Percentiles rank a stretch among this genome's conserved stretches.
Evolutionary conservation across 37 sponge, comb jelly and placozoan species (phyloP).

Genomic region (Cladorhizidae sp.): DNA sequence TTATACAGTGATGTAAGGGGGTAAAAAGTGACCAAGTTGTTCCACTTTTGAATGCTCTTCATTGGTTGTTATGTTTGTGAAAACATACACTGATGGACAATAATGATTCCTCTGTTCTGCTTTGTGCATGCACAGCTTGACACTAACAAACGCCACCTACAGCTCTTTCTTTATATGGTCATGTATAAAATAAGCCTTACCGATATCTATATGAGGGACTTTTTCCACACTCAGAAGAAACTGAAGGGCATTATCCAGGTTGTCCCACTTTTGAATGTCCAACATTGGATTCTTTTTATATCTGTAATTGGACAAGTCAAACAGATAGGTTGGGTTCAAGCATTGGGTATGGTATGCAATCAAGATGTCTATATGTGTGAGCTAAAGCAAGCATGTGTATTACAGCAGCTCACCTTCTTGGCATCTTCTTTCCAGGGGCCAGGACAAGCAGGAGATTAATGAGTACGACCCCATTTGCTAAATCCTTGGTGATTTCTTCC

Average conservation of each 20-base stretch:
- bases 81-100: too few relatives aligned
- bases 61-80: too few relatives aligned
- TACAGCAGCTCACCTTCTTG: slow-evolving; percentile 32
- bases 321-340: not conserved
- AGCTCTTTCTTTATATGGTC: too few relatives aligned
- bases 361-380: too few relatives aligned
- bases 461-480: slow-evolving; percentile 81
- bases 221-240: slow-evolving; percentile 80
- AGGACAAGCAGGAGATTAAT: slow-evolving; percentile 77
- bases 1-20: too few relatives aligned
- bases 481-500: slow-evolving; percentile 65
- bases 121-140: too few relatives aligned
- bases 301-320: slow-evolving; percentile 27
- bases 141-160: too few relatives aligned
- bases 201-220: slow-evolving; percentile 82
- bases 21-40: too few relatives aligned
- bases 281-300: slow-evolving; percentile 68
- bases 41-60: too few relatives aligned
- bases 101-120: too few relatives aligned
- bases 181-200: slow-evolving; percentile 39
- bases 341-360: not conserved
- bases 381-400: too few relatives aligned
- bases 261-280: slow-evolving; percentile 68
- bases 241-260: slow-evolving; percentile 66
- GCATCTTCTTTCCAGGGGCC: slow-evolving; percentile 70